phyloP scores from a whole-genome alignment of 2,113 vertebrate species.

The Motacilla tschutschensis region DNA sequence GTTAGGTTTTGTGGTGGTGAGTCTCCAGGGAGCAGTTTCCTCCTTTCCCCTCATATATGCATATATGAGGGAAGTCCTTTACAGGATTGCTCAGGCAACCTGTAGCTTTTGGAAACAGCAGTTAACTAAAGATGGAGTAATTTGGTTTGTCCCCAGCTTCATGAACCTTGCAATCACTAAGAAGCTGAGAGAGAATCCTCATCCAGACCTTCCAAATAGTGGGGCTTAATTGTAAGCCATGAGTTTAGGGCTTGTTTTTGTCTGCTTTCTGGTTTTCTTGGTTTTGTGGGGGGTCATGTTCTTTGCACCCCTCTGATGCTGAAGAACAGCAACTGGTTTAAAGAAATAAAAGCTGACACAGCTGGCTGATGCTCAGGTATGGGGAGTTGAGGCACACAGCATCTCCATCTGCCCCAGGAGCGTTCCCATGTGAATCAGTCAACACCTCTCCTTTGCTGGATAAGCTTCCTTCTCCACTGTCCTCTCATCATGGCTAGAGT shows the following conservation, averaged over 20 bases:
- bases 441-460: background rate
- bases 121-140: background rate
- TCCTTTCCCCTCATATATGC: accelerated
- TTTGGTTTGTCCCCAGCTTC: background rate
- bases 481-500: background rate
- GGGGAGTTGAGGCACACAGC: accelerated
- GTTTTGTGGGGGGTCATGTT: background rate
- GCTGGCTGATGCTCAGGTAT: background rate
- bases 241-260: background rate
- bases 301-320: background rate
- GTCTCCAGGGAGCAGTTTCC: background rate
- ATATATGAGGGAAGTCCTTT: background rate
- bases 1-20: background rate
- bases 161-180: background rate
- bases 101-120: background rate
- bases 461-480: background rate
- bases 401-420: background rate
- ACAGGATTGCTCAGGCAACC: background rate
- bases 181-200: background rate
- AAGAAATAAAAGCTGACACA: background rate
- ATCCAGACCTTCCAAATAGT: background rate
- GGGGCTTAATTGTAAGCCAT: background rate
- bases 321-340: background rate
- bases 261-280: background rate
- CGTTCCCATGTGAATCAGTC: background rate